These are phyloP conservation scores for Aleiodes leptofemur DNA, from an alignment of 2,888 invertebrate genomes.

Conservation along the genomic window DNA sequence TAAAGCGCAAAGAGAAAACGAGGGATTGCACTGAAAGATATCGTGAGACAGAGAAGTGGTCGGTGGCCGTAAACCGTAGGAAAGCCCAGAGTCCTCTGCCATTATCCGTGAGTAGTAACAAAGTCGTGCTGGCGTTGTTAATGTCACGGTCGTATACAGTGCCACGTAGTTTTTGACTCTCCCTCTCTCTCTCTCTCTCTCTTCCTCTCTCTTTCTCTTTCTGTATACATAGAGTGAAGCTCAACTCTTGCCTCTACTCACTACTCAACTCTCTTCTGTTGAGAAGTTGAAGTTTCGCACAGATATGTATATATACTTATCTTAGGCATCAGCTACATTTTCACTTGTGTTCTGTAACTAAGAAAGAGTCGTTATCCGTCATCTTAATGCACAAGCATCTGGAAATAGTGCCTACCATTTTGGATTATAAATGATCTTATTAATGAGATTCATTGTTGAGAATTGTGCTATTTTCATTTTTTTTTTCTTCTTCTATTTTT, in stretches of 20 bases:
- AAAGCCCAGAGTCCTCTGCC: slow-evolving; percentile 52
- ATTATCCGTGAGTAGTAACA: slow-evolving; percentile 57
- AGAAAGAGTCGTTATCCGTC: slow-evolving; percentile 66
- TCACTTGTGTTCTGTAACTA: slow-evolving; percentile 58
- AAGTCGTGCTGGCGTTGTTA: slow-evolving; percentile 55
- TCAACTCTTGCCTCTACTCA: background rate
- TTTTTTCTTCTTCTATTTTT: too few species aligned
- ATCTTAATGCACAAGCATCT: slow-evolving; percentile 65
- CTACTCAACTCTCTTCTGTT: slow-evolving; percentile 10
- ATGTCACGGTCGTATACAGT: slow-evolving; percentile 54
- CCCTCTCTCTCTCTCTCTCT: background rate
- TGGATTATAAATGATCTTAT: slow-evolving; percentile 66
- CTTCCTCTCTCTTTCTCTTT: background rate
- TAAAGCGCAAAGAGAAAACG: background rate
- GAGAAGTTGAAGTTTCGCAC: slow-evolving; percentile 1
- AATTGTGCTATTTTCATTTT: slow-evolving; percentile 65
- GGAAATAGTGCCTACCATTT: slow-evolving; percentile 60
- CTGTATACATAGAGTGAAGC: background rate
- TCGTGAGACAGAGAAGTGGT: slow-evolving; percentile 24
- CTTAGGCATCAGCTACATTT: slow-evolving; percentile 60
- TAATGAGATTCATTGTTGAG: slow-evolving; percentile 46
- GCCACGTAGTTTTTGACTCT: slow-evolving; percentile 19
- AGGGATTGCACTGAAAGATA: slow-evolving; percentile 25
- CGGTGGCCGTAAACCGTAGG: slow-evolving; percentile 51
- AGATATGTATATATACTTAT: slow-evolving; percentile 58